A percentile compares a stretch with the other conserved stretches of the same genome.
Evolutionary conservation across 2,113 vertebrate species (phyloP).

Genomic region (Eretmochelys imbricata): DNA sequence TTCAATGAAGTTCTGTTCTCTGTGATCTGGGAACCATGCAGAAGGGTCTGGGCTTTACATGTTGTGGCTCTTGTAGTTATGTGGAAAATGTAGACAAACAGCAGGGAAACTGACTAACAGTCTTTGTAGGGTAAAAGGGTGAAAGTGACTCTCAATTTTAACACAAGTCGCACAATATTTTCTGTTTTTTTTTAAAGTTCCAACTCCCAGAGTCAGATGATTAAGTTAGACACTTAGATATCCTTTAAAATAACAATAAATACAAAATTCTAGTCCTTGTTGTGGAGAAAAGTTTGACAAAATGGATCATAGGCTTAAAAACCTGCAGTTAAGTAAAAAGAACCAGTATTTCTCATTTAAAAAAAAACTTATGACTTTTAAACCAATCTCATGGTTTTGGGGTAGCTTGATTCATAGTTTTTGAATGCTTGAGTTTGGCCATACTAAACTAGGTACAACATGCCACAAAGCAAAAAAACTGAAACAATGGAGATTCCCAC

Average conservation of each 20-base stretch:
- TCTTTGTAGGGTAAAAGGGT: background rate
- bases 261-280: too few species aligned
- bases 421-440: background rate
- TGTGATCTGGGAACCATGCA: background rate
- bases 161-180: background rate
- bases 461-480: background rate
- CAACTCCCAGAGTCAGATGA: background rate
- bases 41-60: background rate
- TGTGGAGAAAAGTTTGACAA: background rate
- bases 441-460: background rate
- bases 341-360: background rate
- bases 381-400: background rate
- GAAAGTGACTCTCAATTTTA: background rate
- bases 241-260: background rate
- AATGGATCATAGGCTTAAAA: background rate
- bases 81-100: background rate
- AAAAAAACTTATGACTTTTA: background rate
- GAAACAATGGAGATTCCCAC: background rate
- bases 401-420: background rate
- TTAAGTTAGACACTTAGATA: background rate
- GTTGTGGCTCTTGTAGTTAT: background rate
- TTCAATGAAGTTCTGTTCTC: background rate
- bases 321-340: background rate
- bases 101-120: background rate
- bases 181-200: background rate